A percentile compares a stretch with the other conserved stretches of the same genome.
These are phyloP conservation scores for Temnothorax longispinosus DNA, from an alignment of 1,140 invertebrate genomes.

Conservation along the genomic window DNA sequence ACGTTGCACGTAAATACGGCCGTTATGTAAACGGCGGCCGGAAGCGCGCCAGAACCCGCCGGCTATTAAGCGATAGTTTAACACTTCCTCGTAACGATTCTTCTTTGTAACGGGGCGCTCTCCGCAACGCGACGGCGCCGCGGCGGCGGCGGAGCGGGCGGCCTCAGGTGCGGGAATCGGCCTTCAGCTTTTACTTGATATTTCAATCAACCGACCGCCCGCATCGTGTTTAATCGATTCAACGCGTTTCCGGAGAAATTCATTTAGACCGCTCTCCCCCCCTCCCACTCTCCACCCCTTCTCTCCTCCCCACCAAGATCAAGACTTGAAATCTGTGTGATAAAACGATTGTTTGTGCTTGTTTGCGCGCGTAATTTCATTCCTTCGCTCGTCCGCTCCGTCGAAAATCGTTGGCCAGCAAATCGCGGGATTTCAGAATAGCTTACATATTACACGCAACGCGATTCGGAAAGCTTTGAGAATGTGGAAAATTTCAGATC, in stretches of 20 bases:
- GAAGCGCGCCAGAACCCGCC: constrained; percentile 12
- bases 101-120: constrained; percentile 40
- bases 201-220: constrained; percentile 48
- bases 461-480: neutral
- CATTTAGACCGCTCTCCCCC: constrained; percentile 9
- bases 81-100: constrained; percentile 55
- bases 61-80: constrained; percentile 56
- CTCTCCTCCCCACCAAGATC: neutral
- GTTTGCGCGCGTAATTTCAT: neutral
- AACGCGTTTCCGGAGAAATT: constrained; percentile 39
- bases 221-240: constrained; percentile 41
- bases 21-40: constrained; percentile 20
- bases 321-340: constrained; percentile 11
- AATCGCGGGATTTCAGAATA: neutral
- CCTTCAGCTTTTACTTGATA: constrained; percentile 30
- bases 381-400: neutral
- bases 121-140: neutral
- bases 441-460: neutral
- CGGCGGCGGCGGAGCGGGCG: neutral
- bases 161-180: constrained; percentile 17
- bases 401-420: neutral
- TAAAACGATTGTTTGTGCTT: neutral
- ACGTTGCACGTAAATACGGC: constrained; percentile 30
- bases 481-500: neutral
- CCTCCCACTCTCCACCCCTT: no score